phyloP scores from a whole-genome alignment of 53 echinoderm and acorn worm genomes.

The Actinopyga echinites region DNA sequence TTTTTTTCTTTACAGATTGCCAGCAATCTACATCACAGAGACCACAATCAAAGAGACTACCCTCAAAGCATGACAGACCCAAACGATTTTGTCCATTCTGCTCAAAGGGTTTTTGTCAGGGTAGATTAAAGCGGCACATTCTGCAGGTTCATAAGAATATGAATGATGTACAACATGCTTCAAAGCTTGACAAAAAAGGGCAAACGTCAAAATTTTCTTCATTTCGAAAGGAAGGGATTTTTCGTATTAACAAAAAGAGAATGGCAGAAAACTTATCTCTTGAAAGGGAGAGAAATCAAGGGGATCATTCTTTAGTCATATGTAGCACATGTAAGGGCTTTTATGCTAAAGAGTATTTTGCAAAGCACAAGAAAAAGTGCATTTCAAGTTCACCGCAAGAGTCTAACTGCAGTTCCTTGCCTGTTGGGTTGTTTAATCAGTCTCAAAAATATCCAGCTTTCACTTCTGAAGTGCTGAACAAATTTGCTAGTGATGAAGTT shows the following conservation, averaged over 20 bases:
- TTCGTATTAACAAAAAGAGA: slow-evolving; percentile 33
- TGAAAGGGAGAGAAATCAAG: slow-evolving; percentile 31
- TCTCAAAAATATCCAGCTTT: slow-evolving; percentile 2
- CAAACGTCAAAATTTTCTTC: not conserved
- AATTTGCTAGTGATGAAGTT: slow-evolving; percentile 48
- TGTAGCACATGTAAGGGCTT: slow-evolving; percentile 34
- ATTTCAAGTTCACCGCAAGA: not conserved
- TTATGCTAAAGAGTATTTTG: slow-evolving; percentile 12
- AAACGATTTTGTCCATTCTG: slow-evolving; percentile 24
- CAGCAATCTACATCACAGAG: not conserved
- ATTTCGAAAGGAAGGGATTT: slow-evolving; percentile 42
- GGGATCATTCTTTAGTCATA: slow-evolving; percentile 23
- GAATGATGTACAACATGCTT: slow-evolving; percentile 31
- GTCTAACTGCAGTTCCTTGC: not conserved
- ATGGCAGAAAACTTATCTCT: slow-evolving; percentile 12
- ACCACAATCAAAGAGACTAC: not conserved
- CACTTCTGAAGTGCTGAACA: slow-evolving; percentile 39
- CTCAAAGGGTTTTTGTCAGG: slow-evolving; percentile 21
- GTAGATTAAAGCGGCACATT: slow-evolving; percentile 21
- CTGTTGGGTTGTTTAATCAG: not conserved
- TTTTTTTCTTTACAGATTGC: not conserved
- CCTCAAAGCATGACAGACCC: not conserved
- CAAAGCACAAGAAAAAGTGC: slow-evolving; percentile 40
- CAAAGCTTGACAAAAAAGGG: slow-evolving; percentile 31
- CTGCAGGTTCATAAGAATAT: not conserved